These are phyloP conservation scores for Eupithecia exiguata DNA, from an alignment of 2,888 invertebrate genomes.

Conservation along the genomic window DNA sequence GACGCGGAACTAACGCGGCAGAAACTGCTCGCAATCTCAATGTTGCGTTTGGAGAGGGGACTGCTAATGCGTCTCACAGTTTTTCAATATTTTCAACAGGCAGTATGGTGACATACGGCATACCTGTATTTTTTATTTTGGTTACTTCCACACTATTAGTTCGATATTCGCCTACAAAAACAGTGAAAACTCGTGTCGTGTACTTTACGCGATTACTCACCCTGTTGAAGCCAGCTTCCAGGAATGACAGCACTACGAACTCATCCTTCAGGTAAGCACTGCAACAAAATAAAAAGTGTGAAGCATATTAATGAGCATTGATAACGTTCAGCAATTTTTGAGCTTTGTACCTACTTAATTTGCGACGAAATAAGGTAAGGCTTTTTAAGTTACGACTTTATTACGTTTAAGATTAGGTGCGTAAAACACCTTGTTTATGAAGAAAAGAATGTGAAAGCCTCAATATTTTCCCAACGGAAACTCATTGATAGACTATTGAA, in stretches of 20 bases:
- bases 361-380: not conserved
- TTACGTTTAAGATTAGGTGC: conserved; percentile 1
- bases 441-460: conserved; percentile 15
- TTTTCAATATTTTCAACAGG: too few relatives aligned
- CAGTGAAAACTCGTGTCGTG: not conserved
- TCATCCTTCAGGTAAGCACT: conserved; percentile 94
- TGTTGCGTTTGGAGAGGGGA: too few relatives aligned
- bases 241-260: conserved; percentile 88
- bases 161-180: not conserved
- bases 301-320: too few relatives aligned
- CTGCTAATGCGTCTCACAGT: too few relatives aligned
- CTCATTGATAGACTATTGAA: conserved; percentile 46
- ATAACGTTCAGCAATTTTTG: not conserved
- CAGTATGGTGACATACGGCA: too few relatives aligned
- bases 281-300: conserved; percentile 66
- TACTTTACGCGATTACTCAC: conserved; percentile 76
- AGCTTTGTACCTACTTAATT: not conserved
- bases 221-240: conserved; percentile 94
- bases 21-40: too few relatives aligned
- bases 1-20: too few relatives aligned
- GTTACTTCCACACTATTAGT: too few relatives aligned
- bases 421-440: not conserved
- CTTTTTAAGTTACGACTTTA: not conserved
- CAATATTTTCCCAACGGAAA: conserved; percentile 28
- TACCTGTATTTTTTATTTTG: too few relatives aligned